Evolutionary conservation across 2,797 vertebrate genomes (phyloP).

Genomic region (Lepilemur septentrionalis): DNA sequence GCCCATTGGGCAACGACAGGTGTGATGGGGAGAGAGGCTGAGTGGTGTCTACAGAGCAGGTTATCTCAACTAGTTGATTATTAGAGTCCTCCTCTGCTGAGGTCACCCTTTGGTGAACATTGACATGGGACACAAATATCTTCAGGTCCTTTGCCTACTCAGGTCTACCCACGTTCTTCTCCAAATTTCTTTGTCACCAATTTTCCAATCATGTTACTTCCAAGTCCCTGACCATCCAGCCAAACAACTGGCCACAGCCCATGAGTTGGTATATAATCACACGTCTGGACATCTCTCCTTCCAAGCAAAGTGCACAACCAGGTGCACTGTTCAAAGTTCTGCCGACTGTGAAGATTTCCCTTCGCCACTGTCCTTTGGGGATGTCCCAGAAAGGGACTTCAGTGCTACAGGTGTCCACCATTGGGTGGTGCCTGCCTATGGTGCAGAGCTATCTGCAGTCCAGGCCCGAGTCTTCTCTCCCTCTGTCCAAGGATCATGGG

Average conservation of each 20-base stretch:
- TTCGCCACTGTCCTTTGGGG: neutral
- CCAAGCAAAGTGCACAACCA: neutral
- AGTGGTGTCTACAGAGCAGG: neutral
- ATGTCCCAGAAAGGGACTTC: neutral
- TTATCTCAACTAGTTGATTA: too few relatives aligned
- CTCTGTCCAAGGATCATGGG: too few relatives aligned
- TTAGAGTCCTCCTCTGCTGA: neutral
- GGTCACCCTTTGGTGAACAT: neutral
- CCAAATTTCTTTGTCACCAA: too few relatives aligned
- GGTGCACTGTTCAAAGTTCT: too few relatives aligned
- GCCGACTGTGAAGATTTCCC: neutral
- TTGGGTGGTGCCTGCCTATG: too few relatives aligned
- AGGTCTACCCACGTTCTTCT: neutral
- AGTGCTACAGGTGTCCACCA: too few relatives aligned
- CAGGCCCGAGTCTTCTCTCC: too few relatives aligned
- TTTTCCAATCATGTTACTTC: neutral
- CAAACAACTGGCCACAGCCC: neutral
- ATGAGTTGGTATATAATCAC: neutral
- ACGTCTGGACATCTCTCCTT: neutral
- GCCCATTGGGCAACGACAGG: neutral
- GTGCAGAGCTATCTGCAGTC: neutral
- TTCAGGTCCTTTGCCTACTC: too few relatives aligned
- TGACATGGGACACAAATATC: neutral
- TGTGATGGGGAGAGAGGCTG: neutral
- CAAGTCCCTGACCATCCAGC: neutral